These are phyloP conservation scores for Microchirus variegatus DNA, from an alignment of 2,797 vertebrate genomes.

Conservation along the genomic window DNA sequence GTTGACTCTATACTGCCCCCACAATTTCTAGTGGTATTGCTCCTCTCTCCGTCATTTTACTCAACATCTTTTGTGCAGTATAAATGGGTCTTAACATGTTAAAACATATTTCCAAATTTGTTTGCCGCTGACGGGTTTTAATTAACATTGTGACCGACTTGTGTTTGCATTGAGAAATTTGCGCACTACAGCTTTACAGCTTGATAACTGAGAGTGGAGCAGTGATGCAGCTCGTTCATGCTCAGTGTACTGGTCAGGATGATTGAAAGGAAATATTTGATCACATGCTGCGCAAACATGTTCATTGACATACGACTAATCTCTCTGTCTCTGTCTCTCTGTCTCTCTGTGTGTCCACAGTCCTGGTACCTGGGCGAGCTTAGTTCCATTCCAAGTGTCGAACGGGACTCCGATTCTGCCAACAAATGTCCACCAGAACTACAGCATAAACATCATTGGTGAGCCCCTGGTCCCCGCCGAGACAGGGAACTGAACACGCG, in stretches of 20 bases:
- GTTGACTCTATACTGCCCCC: too few relatives aligned
- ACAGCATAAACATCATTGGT: conserved; percentile 99
- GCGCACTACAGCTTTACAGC: conserved; percentile 21
- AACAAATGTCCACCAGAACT: conserved; percentile 99
- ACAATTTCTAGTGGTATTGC: too few relatives aligned
- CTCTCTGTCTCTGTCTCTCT: conserved; percentile 13
- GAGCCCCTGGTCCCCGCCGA: conserved; percentile 99
- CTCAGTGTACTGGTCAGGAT: conserved; percentile 24
- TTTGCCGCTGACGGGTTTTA: too few relatives aligned
- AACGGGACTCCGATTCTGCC: conserved; percentile 99
- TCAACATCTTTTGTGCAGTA: too few relatives aligned
- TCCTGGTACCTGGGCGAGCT: conserved; percentile 99
- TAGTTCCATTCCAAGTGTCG: conserved; percentile 99
- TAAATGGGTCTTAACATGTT: too few relatives aligned
- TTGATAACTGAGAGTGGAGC: conserved; percentile 35
- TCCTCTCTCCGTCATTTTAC: too few relatives aligned
- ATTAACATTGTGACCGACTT: too few relatives aligned
- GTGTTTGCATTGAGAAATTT: too few relatives aligned
- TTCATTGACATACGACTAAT: conserved; percentile 46
- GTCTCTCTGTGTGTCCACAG: conserved; percentile 73
- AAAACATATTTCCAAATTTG: too few relatives aligned
- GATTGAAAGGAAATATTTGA: conserved; percentile 40
- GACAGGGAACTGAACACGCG: conserved; percentile 92
- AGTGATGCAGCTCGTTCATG: conserved; percentile 30
- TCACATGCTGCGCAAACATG: conserved; percentile 37